Evolutionary conservation across 2,888 invertebrate species (phyloP), one percentile per base, ranked within the genome.

Genomic region (Periphyllus acericola): DNA sequence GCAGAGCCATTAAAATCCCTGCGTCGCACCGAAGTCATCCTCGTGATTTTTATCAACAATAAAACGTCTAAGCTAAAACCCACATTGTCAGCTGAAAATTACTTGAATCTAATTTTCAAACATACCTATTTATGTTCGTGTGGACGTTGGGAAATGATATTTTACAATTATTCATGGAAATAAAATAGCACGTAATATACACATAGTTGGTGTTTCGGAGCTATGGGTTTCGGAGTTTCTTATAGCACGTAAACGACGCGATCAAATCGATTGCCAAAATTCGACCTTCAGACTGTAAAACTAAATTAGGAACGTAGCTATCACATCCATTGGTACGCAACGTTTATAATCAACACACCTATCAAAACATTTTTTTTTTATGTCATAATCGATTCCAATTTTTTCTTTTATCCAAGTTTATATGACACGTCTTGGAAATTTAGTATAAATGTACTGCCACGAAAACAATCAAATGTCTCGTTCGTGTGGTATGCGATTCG

Each of bases 201-300:
- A 80, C 60, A 60, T n/a, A 34, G 80, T 66, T 17, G 29, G 66
- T 75, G 76, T 76, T 76, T 84, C 75, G 75, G 60, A 83, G 55
- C 40, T 40, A 75, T 75, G 40, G 8, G 21, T 75, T 75, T 40
- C 8, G 46, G 25, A 84, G 40, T 83, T 75, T 75, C 40, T 76
- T 5, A 32, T 83, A 46, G 25, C 46, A 68, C 66, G 34, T 46
- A 66, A 84, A 84, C 46, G 66, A 46, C 46, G 46, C n/a, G 76
- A 66, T 46, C 46, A 46, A 84, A 84, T 84, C 84, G 80, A 80
- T 87, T 87, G 80, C 74, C 60, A 60, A 87, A 80, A 80, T 80
- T 80, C 60, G 80, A 60, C 86, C 79, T 87, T 80, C 76, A 40
- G 32, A 25, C 60, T 46, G 36, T 75, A 84, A 74, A 55, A 74